Base-by-base conservation (phyloP, 2,113 vertebrate genomes). In the Rynchops niger region DNA sequence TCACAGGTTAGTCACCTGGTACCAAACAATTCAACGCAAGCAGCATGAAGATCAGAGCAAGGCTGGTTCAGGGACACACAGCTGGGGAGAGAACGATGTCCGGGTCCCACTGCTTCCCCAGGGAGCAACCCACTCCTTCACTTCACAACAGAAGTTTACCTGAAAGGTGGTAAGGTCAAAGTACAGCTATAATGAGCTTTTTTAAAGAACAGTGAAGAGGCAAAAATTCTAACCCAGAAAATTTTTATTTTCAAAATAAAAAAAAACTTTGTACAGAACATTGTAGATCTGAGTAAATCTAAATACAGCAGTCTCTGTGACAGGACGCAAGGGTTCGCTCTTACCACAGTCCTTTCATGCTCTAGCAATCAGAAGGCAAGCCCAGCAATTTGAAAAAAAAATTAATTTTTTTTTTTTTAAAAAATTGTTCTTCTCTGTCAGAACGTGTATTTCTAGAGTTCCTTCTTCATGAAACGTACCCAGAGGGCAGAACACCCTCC, bases 241-340 rank as follows among this genome's bases (percentile, higher is more conserved):
- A 5, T 50, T 93, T 98, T 97, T 98, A 98, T 98, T 98, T 97
- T 95, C 74, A 97, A 98, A 97, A 98, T 97, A 97, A 97, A 96
- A 95, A 77, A 95, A 95, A 74, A 18, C 4, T 95, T 96, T 96
- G 42, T 97, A 97, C 95, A 97, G 86, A 88, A 89, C 88, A 84
- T 93, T 56, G 86, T 23, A 93, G 56, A 94, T 94, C 53, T 55
- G 36, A 97, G 32, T 69, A 94, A 83, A 93, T 83, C 72, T 92
- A 93, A 96, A 97, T 97, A 98, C 86, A 98, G 88, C 52, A 80
- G 42, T 93, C 32, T 94, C 56, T 0, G 4, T 34, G 56, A 85
- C 56, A 59, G 1, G 53, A 62, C 4, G 2, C 38, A 65, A 77
- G 42, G 32, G 45, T 91, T 70, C 89, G 65, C 69, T 82, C 82